Conservation (phyloP, 2,113 vertebrate genomes). For the Carassius carassius region DNA sequence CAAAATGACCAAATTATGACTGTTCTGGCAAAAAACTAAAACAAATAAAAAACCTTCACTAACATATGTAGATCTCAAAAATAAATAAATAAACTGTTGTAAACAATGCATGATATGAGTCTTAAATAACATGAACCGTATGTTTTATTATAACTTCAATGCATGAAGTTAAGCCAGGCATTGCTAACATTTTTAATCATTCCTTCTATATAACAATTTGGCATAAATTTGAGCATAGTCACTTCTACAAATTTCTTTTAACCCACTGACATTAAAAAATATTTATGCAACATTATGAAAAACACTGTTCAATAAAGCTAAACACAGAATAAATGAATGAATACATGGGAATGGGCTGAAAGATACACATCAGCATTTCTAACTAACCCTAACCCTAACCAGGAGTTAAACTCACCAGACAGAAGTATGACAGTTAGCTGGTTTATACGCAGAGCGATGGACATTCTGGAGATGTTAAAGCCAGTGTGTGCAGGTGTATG, state of each 20-base stretch:
- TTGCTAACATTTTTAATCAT: background rate
- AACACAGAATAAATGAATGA: background rate
- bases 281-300: background rate
- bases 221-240: background rate
- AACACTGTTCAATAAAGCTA: background rate
- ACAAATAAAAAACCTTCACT: too few relatives aligned
- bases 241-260: background rate
- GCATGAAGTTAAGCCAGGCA: background rate
- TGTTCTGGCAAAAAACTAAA: background rate
- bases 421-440: slow-evolving; percentile 43
- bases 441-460: background rate
- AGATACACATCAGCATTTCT: background rate
- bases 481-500: background rate
- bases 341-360: background rate
- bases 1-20: background rate
- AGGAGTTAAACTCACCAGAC: slow-evolving; percentile 44
- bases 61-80: background rate
- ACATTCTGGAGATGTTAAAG: slow-evolving; percentile 30
- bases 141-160: background rate
- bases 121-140: background rate
- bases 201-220: background rate
- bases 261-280: background rate
- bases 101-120: background rate
- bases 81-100: background rate
- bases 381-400: background rate